These are phyloP conservation scores for Eupithecia centaureata DNA, from an alignment of 2,888 invertebrate species.

Conservation along the genomic window DNA sequence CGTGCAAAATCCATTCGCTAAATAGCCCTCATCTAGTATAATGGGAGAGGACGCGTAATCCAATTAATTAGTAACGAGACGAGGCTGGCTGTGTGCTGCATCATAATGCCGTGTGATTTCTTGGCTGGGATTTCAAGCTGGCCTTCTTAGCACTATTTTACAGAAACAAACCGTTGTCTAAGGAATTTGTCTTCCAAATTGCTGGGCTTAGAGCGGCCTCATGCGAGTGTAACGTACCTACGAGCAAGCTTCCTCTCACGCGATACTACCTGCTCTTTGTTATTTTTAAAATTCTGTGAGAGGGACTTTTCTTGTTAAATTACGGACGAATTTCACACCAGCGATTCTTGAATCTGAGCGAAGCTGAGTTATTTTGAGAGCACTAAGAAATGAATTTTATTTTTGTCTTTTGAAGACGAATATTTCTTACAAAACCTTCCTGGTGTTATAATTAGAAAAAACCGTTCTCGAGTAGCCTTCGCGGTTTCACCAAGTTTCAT, in stretches of 20 bases:
- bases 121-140: constrained; percentile 41
- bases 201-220: constrained; percentile 48
- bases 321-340: constrained; percentile 37
- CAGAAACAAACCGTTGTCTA: constrained; percentile 47
- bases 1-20: constrained; percentile 72
- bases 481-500: constrained; percentile 18
- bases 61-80: constrained; percentile 74
- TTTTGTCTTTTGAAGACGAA: constrained; percentile 10
- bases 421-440: neutral
- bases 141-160: constrained; percentile 48
- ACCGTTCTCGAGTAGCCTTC: constrained; percentile 11
- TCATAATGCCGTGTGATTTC: constrained; percentile 43
- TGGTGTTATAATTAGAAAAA: constrained; percentile 20
- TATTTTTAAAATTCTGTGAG: constrained; percentile 35
- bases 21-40: constrained; percentile 73
- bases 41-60: constrained; percentile 72
- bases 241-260: constrained; percentile 39
- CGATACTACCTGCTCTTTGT: constrained; percentile 37
- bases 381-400: constrained; percentile 3
- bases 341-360: constrained; percentile 19
- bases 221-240: constrained; percentile 42
- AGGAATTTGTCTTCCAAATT: constrained; percentile 51
- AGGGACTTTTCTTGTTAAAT: constrained; percentile 34
- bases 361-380: constrained; percentile 11
- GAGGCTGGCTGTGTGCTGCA: constrained; percentile 65